A percentile compares a stretch with the other conserved stretches of the same genome.
phyloP scores from a whole-genome alignment of 2,888 invertebrate genomes.

The Hydropsyche betteni region DNA sequence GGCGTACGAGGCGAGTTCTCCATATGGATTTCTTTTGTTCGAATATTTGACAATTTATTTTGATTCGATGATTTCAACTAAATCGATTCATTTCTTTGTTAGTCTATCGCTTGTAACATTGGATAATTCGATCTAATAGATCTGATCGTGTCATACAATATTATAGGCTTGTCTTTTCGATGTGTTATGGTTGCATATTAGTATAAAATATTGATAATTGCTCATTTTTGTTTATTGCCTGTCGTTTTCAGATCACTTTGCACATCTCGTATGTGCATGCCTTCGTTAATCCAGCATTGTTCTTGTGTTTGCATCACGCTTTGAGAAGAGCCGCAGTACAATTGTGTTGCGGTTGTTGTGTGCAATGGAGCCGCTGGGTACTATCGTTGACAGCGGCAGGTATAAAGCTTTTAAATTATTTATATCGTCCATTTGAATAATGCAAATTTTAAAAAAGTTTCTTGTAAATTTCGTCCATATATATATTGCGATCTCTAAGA shows the following conservation, averaged over 20 bases:
- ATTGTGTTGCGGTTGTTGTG: constrained; percentile 79
- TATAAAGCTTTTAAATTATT: constrained; percentile 52
- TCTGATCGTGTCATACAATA: no score
- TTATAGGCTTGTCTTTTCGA: neutral
- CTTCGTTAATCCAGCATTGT: constrained; percentile 83
- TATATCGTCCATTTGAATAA: no score
- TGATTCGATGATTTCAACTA: no score
- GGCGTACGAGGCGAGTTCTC: constrained; percentile 73
- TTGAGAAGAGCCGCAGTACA: constrained; percentile 76
- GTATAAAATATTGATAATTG: constrained; percentile 11
- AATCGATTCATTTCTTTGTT: no score
- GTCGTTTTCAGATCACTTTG: constrained; percentile 75
- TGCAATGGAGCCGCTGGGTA: constrained; percentile 70
- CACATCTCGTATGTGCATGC: constrained; percentile 90
- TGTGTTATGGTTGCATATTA: constrained; percentile 6
- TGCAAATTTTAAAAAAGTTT: no score
- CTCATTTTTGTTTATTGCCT: constrained; percentile 14
- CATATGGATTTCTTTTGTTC: no score
- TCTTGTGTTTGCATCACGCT: constrained; percentile 80
- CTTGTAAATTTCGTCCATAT: no score
- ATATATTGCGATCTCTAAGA: no score
- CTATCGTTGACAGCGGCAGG: constrained; percentile 65
- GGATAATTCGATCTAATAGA: no score
- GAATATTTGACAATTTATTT: no score
- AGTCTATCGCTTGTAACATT: no score